A percentile compares a stretch with the other conserved stretches of the same genome.
phyloP scores from a whole-genome alignment of 2,113 vertebrate genomes.

The Argyrosomus japonicus region DNA sequence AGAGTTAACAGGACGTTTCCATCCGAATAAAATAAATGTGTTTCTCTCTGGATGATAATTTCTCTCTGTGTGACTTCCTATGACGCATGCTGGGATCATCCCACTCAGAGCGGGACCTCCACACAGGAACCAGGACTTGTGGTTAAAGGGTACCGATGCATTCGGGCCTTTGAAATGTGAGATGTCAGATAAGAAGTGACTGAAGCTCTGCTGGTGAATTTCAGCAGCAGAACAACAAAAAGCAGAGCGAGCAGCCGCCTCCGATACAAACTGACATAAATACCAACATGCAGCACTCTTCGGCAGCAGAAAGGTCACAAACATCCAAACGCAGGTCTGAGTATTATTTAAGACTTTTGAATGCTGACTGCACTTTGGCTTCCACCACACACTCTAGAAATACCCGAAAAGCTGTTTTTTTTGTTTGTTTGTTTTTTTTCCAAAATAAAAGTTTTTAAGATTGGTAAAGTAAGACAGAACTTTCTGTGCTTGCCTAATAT shows the following conservation, averaged over 20 bases:
- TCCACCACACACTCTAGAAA: not conserved
- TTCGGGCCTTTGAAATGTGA: not conserved
- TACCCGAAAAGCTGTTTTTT: not conserved
- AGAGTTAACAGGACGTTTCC: not conserved
- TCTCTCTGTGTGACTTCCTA: not conserved
- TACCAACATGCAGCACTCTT: not conserved
- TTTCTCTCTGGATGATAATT: not conserved
- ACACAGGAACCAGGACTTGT: not conserved
- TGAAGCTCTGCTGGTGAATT: conserved; percentile 8
- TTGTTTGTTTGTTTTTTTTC: not conserved
- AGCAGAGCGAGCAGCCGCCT: not conserved
- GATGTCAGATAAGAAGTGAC: not conserved
- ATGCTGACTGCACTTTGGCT: not conserved
- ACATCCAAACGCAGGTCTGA: not conserved
- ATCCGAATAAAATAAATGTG: not conserved
- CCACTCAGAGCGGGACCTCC: not conserved
- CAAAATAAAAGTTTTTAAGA: not conserved
- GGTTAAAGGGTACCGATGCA: not conserved
- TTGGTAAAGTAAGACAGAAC: not conserved
- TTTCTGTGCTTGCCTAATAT: not conserved
- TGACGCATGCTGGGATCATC: conserved; percentile 8
- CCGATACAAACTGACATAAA: conserved; percentile 37
- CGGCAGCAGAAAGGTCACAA: conserved; percentile 31
- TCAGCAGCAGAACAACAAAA: conserved; percentile 13
- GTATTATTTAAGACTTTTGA: not conserved